Conservation (phyloP, 1,140 invertebrate species). For the Neoseiulus cucumeris region DNA sequence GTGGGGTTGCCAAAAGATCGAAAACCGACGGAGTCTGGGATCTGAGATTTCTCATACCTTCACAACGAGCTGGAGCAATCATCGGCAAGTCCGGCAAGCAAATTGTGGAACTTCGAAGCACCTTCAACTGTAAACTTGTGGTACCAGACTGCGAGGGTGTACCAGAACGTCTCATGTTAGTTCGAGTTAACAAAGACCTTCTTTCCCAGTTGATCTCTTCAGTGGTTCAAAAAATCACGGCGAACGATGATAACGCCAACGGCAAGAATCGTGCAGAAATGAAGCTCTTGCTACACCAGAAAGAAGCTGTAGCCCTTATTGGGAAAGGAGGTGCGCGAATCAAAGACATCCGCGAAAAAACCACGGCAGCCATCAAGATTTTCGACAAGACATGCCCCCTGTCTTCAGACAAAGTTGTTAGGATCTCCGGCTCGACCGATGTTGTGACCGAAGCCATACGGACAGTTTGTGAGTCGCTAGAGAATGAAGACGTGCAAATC, state of each 20-base stretch:
- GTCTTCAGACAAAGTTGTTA: not conserved
- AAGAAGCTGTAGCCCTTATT: not conserved
- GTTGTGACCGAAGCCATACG: conserved; percentile 1
- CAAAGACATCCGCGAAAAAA: conserved; percentile 3
- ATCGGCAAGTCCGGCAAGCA: conserved; percentile 9
- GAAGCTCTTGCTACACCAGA: conserved; percentile 7
- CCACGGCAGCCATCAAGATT: not conserved
- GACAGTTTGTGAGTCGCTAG: conserved; percentile 1
- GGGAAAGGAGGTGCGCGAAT: conserved; percentile 2
- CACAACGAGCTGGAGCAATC: not conserved
- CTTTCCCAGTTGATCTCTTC: not conserved
- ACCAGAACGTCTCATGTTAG: not conserved
- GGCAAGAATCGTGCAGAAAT: not conserved
- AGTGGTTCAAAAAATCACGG: not conserved
- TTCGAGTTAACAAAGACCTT: not conserved
- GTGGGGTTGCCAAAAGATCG: conserved; percentile 1
- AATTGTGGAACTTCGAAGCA: conserved; percentile 1
- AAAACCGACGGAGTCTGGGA: conserved; percentile 5
- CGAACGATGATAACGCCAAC: not conserved
- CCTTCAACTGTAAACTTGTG: conserved; percentile 5
- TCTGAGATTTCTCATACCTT: not conserved
- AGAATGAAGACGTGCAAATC: conserved; percentile 9
- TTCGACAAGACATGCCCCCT: conserved; percentile 1
- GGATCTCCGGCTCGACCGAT: not conserved
- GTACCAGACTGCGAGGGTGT: not conserved